Conservation (phyloP, 2,797 vertebrate species). For the Sorex maritimensis region DNA sequence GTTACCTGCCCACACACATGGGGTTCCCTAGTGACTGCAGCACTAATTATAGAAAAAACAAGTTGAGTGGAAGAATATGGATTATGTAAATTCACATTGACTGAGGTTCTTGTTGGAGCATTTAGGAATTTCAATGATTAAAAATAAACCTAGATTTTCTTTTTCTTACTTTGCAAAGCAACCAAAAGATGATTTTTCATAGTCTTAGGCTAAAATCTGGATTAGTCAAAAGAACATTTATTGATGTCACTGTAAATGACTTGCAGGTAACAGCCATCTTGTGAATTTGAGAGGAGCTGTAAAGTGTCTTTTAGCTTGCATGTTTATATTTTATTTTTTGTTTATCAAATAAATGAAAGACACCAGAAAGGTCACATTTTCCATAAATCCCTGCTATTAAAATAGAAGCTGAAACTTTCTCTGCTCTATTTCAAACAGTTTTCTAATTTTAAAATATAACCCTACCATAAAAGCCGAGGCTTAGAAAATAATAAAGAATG, state of each 20-base stretch:
- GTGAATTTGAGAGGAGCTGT: conserved; percentile 28
- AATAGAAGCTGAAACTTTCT: conserved; percentile 52
- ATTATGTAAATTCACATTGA: conserved; percentile 82
- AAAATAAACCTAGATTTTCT: conserved; percentile 52
- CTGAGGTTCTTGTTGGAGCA: conserved; percentile 68
- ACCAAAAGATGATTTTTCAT: background rate
- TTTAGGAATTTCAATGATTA: conserved; percentile 74
- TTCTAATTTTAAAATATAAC: conserved; percentile 61
- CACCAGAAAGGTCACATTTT: background rate
- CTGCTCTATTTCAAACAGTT: conserved; percentile 42
- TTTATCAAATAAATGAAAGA: conserved; percentile 9
- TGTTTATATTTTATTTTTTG: conserved; percentile 21
- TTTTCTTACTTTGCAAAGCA: conserved; percentile 65
- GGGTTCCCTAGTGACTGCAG: conserved; percentile 75
- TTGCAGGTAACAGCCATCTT: conserved; percentile 46
- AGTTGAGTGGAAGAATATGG: conserved; percentile 75
- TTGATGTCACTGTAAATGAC: conserved; percentile 43
- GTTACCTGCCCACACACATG: conserved; percentile 80
- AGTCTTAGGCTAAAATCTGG: conserved; percentile 31
- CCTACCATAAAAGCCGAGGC: conserved; percentile 24
- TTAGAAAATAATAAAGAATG: conserved; percentile 52
- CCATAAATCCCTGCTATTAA: background rate
- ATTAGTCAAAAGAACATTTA: background rate
- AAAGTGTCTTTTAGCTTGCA: conserved; percentile 11
- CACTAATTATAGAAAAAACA: conserved; percentile 80